A percentile compares a stretch with the other conserved stretches of the same genome.
These are phyloP conservation scores for Holothuria scabra DNA, from an alignment of 53 echinoderm and acorn worm species.

Conservation along the genomic window DNA sequence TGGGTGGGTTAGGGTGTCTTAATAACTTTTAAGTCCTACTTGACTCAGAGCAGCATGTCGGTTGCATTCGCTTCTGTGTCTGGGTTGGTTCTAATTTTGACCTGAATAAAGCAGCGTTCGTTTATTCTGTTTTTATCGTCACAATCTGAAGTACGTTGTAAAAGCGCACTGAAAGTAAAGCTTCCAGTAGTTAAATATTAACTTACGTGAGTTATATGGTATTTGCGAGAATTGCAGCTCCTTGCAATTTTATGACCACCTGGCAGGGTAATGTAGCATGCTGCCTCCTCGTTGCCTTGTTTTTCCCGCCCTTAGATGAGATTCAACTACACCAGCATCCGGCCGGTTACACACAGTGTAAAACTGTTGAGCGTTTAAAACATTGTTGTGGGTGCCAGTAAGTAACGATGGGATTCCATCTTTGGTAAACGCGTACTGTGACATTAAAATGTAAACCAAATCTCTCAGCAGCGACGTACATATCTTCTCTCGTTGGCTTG, in stretches of 20 bases:
- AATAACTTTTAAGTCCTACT: too few relatives aligned
- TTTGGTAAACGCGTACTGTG: too few relatives aligned
- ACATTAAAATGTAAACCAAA: too few relatives aligned
- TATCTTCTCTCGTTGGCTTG: too few relatives aligned
- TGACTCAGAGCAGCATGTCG: too few relatives aligned
- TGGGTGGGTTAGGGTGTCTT: too few relatives aligned
- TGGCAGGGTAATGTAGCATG: conserved; percentile 20
- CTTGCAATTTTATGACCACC: conserved; percentile 19
- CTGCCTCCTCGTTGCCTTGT: conserved; percentile 6
- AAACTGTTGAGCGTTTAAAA: too few relatives aligned
- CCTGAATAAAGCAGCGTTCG: conserved; percentile 15
- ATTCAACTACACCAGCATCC: too few relatives aligned
- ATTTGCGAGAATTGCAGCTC: neutral
- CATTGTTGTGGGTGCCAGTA: too few relatives aligned
- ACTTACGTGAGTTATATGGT: conserved; percentile 28
- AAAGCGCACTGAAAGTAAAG: neutral
- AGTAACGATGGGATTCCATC: too few relatives aligned
- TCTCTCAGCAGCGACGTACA: too few relatives aligned
- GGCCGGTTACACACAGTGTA: too few relatives aligned
- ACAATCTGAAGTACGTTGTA: conserved; percentile 34
- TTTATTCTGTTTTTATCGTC: conserved; percentile 24
- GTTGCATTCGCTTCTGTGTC: neutral
- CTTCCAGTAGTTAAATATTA: conserved; percentile 37
- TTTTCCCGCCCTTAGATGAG: conserved; percentile 10
- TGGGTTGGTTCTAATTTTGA: conserved; percentile 12